These are phyloP conservation scores for Lasioglossum zephyrum DNA, from an alignment of 2,888 invertebrate species.

Conservation along the genomic window DNA sequence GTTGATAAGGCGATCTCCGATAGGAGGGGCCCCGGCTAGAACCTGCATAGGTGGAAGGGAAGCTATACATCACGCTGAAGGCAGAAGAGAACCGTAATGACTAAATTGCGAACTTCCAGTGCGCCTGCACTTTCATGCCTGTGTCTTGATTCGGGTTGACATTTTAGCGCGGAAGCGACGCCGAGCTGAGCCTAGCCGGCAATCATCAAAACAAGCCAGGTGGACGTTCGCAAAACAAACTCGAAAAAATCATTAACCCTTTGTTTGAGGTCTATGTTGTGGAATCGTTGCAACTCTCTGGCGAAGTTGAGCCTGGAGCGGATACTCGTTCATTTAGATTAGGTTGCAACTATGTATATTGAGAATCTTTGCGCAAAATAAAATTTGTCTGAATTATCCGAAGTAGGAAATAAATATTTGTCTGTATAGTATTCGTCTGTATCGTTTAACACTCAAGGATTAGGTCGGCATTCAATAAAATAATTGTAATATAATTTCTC, in stretches of 20 bases:
- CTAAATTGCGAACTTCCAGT: constrained; percentile 73
- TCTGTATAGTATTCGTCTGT: too few species aligned
- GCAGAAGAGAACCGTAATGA: constrained; percentile 67
- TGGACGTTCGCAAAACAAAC: not conserved
- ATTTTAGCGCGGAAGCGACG: constrained; percentile 54
- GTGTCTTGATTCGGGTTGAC: constrained; percentile 46
- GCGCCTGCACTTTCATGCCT: constrained; percentile 65
- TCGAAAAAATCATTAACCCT: not conserved
- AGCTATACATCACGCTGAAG: constrained; percentile 68
- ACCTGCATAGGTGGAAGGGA: constrained; percentile 67
- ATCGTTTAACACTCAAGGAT: too few species aligned
- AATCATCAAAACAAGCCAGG: not conserved
- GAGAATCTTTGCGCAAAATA: not conserved
- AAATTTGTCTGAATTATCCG: not conserved
- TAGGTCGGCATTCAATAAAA: too few species aligned
- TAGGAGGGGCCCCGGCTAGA: constrained; percentile 50
- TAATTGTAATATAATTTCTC: too few species aligned
- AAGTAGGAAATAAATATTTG: too few species aligned
- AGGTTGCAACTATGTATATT: not conserved
- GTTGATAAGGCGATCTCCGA: constrained; percentile 57
- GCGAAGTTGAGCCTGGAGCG: not conserved
- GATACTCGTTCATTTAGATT: not conserved
- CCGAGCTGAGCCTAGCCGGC: not conserved
- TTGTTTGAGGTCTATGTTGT: not conserved
- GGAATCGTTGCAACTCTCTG: not conserved